phyloP scores from a whole-genome alignment of 2,888 invertebrate genomes.

The Diachrysia chrysitis region DNA sequence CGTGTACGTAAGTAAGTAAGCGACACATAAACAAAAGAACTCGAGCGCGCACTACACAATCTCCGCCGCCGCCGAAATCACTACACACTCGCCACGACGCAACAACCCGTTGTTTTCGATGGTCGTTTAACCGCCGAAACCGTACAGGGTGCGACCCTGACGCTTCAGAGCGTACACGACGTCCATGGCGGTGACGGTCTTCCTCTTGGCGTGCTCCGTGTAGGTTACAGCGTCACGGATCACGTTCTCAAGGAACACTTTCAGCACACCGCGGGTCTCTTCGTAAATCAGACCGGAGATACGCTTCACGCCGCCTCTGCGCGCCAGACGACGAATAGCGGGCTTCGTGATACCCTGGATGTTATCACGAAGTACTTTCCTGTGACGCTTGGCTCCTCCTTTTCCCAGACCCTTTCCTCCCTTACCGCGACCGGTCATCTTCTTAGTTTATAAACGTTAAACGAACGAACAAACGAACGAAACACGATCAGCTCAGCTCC shows the following conservation, averaged over 20 bases:
- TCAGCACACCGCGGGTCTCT: no score
- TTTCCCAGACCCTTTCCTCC: conserved; percentile 92
- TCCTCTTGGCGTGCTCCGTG: conserved; percentile 93
- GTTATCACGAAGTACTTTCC: conserved; percentile 81
- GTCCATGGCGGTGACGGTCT: conserved; percentile 95
- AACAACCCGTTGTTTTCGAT: not conserved
- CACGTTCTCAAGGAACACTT: conserved; percentile 92
- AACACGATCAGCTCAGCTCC: no score
- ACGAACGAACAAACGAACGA: no score
- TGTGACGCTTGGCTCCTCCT: conserved; percentile 93
- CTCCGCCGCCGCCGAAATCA: no score
- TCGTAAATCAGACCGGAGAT: conserved; percentile 93
- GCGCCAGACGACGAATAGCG: conserved; percentile 89
- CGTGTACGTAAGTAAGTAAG: no score
- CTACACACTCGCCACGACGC: no score
- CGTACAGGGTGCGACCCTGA: conserved; percentile 81
- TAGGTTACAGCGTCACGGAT: conserved; percentile 23
- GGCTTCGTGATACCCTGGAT: conserved; percentile 92
- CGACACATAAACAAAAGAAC: no score
- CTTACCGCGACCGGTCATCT: conserved; percentile 93
- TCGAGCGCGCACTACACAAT: no score
- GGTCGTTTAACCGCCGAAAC: conserved; percentile 78
- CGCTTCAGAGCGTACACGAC: conserved; percentile 93
- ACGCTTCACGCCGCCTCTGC: conserved; percentile 87
- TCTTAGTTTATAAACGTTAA: no score